phyloP scores from a whole-genome alignment of 92 coral and sea anemone species.

The Porites rus region DNA sequence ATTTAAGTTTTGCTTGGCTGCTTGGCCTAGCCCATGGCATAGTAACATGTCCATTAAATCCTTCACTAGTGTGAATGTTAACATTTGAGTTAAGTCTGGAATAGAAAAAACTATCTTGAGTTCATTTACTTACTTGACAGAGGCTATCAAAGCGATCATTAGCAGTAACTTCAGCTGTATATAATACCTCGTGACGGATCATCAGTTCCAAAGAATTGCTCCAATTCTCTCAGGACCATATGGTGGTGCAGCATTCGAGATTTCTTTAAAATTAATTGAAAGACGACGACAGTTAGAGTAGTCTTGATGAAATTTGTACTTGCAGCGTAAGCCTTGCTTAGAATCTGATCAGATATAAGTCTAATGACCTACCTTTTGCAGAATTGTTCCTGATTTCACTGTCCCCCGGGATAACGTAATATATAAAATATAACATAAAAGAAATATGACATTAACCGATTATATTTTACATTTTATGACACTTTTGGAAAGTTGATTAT shows the following conservation, averaged over 20 bases:
- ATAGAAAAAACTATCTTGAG: no score
- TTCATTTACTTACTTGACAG: neutral
- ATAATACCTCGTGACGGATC: constrained; percentile 19
- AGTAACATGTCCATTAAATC: no score
- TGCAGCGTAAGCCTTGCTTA: no score
- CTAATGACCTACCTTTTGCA: neutral
- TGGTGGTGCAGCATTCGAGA: constrained; percentile 8
- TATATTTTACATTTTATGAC: no score
- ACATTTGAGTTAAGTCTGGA: no score
- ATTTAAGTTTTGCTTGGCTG: no score
- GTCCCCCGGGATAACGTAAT: neutral
- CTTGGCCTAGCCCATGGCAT: no score
- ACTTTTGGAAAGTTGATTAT: no score
- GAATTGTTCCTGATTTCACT: constrained; percentile 15
- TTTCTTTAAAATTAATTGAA: neutral
- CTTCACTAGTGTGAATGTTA: no score
- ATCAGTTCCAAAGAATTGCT: constrained; percentile 26
- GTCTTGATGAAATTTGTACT: neutral
- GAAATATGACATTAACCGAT: neutral
- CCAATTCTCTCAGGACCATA: constrained; percentile 11
- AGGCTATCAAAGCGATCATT: neutral
- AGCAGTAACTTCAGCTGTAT: neutral
- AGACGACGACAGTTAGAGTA: no score
- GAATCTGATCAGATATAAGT: no score
- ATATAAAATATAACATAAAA: neutral